A percentile compares a stretch with the other conserved stretches of the same genome.
phyloP scores from a whole-genome alignment of 2,113 vertebrate species.

The Pterophyllum scalare region DNA sequence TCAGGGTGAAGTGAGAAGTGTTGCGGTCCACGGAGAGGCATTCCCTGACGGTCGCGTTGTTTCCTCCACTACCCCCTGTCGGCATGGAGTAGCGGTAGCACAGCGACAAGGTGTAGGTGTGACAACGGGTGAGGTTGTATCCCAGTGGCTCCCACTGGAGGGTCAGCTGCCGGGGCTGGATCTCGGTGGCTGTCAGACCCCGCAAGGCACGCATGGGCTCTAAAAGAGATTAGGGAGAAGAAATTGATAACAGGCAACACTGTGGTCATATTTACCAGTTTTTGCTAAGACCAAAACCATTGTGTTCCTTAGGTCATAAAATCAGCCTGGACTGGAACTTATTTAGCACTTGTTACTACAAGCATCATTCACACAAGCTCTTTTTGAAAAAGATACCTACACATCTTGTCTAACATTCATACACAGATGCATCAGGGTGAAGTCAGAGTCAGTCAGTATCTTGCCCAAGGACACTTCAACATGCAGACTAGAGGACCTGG shows the following conservation, averaged over 20 bases:
- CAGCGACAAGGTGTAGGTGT: conserved; percentile 89
- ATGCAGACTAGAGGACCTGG: no score
- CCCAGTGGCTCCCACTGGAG: conserved; percentile 95
- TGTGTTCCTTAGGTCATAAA: neutral
- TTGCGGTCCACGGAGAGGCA: conserved; percentile 89
- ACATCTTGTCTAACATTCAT: no score
- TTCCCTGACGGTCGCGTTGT: conserved; percentile 91
- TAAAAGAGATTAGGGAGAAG: conserved; percentile 42
- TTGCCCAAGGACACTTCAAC: no score
- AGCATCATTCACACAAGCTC: no score
- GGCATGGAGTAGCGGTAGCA: conserved; percentile 90
- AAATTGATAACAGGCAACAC: neutral
- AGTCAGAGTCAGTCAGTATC: no score
- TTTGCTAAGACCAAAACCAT: neutral
- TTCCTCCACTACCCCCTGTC: conserved; percentile 77
- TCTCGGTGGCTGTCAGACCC: conserved; percentile 89
- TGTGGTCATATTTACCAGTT: neutral
- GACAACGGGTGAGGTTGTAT: conserved; percentile 96
- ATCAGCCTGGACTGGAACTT: accelerated
- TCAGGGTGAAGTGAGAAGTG: conserved; percentile 86
- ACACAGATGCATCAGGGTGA: no score
- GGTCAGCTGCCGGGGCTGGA: conserved; percentile 90
- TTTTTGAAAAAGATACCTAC: no score
- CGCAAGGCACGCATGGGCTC: conserved; percentile 94
- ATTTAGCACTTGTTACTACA: no score